Evolutionary conservation across 2,113 vertebrate species (phyloP).

Genomic region (Abramis brama): DNA sequence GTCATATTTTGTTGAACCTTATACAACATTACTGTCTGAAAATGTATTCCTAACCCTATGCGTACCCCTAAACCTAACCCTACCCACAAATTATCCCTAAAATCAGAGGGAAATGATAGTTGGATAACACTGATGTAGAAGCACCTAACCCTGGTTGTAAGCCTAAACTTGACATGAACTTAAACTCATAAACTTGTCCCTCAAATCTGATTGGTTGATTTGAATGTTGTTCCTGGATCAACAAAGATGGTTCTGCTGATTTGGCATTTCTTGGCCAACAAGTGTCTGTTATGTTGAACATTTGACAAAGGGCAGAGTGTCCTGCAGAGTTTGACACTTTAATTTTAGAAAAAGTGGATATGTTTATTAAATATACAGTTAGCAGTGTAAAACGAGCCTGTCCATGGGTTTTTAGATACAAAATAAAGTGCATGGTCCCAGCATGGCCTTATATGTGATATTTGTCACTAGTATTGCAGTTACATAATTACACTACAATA

Average conservation of each 20-base stretch:
- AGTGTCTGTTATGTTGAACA: neutral
- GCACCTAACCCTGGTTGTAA: too few species aligned
- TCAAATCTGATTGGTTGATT: too few species aligned
- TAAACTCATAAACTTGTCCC: too few species aligned
- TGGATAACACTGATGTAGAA: too few species aligned
- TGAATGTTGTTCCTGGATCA: too few species aligned
- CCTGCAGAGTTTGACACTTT: neutral
- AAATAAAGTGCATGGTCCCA: slow-evolving; percentile 36
- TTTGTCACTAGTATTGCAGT: neutral
- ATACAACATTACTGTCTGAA: too few species aligned
- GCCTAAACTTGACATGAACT: too few species aligned
- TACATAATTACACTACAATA: neutral
- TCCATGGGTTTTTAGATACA: slow-evolving; percentile 24
- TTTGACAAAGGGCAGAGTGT: neutral
- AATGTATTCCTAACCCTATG: too few species aligned
- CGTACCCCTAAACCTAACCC: too few species aligned
- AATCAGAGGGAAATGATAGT: too few species aligned
- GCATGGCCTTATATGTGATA: slow-evolving; percentile 5
- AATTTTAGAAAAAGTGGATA: slow-evolving; percentile 2
- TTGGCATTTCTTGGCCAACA: neutral
- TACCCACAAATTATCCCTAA: too few species aligned
- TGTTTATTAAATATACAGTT: slow-evolving; percentile 31
- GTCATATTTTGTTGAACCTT: too few species aligned
- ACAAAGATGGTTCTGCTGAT: neutral
- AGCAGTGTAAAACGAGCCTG: slow-evolving; percentile 24